Percentiles rank a stretch among this genome's conserved stretches.
These are phyloP conservation scores for Ptycholaimellus sp. DNA, from an alignment of 2,888 invertebrate species.

Conservation along the genomic window DNA sequence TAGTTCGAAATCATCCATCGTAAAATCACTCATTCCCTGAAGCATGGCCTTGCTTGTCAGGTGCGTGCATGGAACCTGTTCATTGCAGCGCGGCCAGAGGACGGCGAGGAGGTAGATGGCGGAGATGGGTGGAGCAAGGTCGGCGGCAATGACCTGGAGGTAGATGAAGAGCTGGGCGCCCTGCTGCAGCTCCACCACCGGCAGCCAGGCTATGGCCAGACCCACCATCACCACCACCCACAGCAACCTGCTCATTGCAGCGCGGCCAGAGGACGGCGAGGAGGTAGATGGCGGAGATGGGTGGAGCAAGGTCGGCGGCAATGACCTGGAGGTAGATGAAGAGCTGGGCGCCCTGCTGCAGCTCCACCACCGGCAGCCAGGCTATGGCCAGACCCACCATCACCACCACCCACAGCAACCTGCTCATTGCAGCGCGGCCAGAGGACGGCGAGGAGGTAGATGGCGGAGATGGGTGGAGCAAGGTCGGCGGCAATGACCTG, in stretches of 20 bases:
- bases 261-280: slow-evolving; percentile 26
- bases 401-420: slow-evolving; percentile 20
- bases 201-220: slow-evolving; percentile 29
- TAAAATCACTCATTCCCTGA: too few species aligned
- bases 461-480: too few species aligned
- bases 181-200: slow-evolving; percentile 31
- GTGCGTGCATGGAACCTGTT: too few species aligned
- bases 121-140: slow-evolving; percentile 30
- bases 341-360: slow-evolving; percentile 30
- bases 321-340: slow-evolving; percentile 29
- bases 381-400: slow-evolving; percentile 21
- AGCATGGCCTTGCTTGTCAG: too few species aligned
- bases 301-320: slow-evolving; percentile 28
- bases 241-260: slow-evolving; percentile 27
- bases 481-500: too few species aligned
- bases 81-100: slow-evolving; percentile 26
- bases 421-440: too few species aligned
- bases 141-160: slow-evolving; percentile 27
- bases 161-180: slow-evolving; percentile 29
- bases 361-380: slow-evolving; percentile 34
- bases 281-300: slow-evolving; percentile 28
- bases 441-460: too few species aligned
- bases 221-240: slow-evolving; percentile 21
- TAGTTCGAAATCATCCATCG: too few species aligned
- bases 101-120: slow-evolving; percentile 27